Evolutionary conservation across 2,113 vertebrate genomes (phyloP).

Genomic region (Mus pahari): DNA sequence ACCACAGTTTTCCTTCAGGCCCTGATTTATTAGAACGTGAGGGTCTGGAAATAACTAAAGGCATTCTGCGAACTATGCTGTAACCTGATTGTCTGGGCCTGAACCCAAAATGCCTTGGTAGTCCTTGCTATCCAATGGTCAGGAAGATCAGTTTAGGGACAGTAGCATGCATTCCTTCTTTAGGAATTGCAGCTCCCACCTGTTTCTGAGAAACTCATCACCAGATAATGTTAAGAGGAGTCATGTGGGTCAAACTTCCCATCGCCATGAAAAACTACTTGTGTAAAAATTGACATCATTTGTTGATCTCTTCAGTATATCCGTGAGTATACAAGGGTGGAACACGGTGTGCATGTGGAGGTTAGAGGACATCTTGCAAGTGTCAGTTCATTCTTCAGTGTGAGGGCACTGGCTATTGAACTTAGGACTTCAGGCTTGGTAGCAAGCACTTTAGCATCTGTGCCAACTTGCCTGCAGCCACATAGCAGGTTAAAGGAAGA

Average conservation of each 20-base stretch:
- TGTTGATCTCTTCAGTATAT: neutral
- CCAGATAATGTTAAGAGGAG: neutral
- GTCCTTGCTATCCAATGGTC: neutral
- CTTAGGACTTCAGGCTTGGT: no score
- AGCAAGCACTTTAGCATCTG: neutral
- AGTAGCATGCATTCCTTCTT: neutral
- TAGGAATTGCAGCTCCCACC: neutral
- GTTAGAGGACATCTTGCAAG: neutral
- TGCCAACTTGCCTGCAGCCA: no score
- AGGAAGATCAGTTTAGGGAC: neutral
- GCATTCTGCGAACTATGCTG: neutral
- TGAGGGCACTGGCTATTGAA: neutral
- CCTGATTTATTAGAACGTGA: constrained; percentile 51
- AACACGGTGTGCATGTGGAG: neutral
- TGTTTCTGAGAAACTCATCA: neutral
- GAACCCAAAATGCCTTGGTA: neutral
- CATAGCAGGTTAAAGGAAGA: neutral
- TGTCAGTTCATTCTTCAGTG: neutral
- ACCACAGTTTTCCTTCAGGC: constrained; percentile 43
- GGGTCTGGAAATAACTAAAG: constrained; percentile 13
- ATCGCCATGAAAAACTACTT: neutral
- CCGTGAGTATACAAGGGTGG: no score
- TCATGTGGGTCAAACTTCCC: neutral
- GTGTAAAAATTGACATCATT: neutral
- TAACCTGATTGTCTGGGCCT: neutral